These are phyloP conservation scores for Aphrocallistes beatrix DNA, from an alignment of 37 sponge, comb jelly and placozoan species.

Conservation along the genomic window DNA sequence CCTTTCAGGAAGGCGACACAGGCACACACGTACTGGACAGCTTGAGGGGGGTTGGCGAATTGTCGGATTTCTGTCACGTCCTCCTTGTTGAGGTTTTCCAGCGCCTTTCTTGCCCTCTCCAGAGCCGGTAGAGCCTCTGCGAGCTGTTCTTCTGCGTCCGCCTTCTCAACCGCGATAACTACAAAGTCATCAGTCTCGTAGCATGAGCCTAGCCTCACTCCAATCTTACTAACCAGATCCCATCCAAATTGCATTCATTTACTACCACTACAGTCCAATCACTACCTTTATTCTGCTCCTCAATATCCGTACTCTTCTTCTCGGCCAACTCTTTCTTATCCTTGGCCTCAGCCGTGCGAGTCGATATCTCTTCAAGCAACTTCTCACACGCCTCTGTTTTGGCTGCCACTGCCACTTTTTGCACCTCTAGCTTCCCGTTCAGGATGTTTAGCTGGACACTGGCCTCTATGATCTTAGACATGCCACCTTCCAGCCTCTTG, in stretches of 20 bases:
- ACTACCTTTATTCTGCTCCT: constrained; percentile 81
- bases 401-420: constrained; percentile 83
- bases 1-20: constrained; percentile 78
- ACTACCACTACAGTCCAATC: background rate
- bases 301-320: constrained; percentile 87
- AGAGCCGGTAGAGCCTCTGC: constrained; percentile 92
- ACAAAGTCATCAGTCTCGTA: too few species aligned
- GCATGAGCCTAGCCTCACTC: background rate
- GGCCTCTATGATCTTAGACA: constrained; percentile 87
- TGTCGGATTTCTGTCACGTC: constrained; percentile 93
- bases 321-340: constrained; percentile 86
- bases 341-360: constrained; percentile 61
- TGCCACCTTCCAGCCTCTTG: constrained; percentile 72
- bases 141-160: constrained; percentile 82
- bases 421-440: constrained; percentile 87
- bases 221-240: background rate
- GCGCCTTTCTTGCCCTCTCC: constrained; percentile 87
- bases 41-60: constrained; percentile 89
- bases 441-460: constrained; percentile 71
- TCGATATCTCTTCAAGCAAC: constrained; percentile 72
- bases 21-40: constrained; percentile 95
- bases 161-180: constrained; percentile 25
- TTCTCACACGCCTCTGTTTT: constrained; percentile 81
- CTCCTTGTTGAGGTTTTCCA: constrained; percentile 74
- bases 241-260: background rate